Conservation (phyloP, 2,888 invertebrate genomes). For the Tridacna crocea region DNA sequence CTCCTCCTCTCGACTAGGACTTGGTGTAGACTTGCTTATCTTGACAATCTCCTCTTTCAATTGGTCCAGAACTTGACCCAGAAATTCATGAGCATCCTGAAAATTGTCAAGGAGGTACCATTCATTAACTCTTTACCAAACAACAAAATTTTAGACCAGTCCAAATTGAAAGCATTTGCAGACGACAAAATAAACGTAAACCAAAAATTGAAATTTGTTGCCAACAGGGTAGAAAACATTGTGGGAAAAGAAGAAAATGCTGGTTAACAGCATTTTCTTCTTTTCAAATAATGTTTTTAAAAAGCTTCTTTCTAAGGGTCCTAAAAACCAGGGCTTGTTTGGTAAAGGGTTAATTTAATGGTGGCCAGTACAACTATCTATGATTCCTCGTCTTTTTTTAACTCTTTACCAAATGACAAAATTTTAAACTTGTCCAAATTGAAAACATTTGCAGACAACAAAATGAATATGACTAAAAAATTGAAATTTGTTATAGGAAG, state of each 20-base stretch:
- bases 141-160: neutral
- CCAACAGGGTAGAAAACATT: neutral
- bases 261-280: neutral
- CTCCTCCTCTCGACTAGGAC: constrained; percentile 61
- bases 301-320: no score
- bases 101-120: neutral
- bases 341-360: no score
- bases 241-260: neutral
- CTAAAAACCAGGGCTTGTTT: no score
- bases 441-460: no score
- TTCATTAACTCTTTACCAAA: neutral
- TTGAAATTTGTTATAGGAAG: no score
- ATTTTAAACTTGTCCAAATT: no score
- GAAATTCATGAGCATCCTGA: constrained; percentile 84
- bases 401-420: no score
- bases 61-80: constrained; percentile 81
- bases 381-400: no score
- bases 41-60: constrained; percentile 81
- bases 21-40: constrained; percentile 69
- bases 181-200: neutral
- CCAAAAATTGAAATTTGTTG: no score
- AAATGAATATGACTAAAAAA: no score
- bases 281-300: no score
- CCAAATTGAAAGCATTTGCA: neutral
- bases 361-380: no score